These are phyloP conservation scores for Eupeodes latifasciatus DNA, from an alignment of 2,888 invertebrate species.

Conservation along the genomic window DNA sequence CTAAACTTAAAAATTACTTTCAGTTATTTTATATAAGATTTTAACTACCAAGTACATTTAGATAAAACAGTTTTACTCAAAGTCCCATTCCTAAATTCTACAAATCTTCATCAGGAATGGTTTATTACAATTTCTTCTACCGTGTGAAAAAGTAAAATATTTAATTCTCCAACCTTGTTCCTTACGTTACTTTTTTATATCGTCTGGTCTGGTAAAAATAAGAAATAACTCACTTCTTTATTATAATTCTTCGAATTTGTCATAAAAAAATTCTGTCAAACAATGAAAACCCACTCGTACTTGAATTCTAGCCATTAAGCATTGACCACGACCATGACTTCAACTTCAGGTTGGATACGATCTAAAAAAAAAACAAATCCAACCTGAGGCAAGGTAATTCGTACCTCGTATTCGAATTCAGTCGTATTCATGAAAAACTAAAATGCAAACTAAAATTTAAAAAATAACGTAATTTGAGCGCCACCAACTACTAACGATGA, in stretches of 20 bases:
- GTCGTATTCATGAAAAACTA: constrained; percentile 46
- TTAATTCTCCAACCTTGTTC: constrained; percentile 37
- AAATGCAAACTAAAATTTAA: constrained; percentile 36
- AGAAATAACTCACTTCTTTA: not conserved
- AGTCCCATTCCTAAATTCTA: not conserved
- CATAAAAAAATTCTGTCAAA: constrained; percentile 9
- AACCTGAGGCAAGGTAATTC: constrained; percentile 59
- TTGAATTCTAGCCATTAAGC: constrained; percentile 18
- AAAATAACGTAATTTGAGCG: constrained; percentile 59
- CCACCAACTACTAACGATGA: constrained; percentile 43
- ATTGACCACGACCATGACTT: constrained; percentile 54
- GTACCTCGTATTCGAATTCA: not conserved
- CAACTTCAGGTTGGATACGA: not conserved
- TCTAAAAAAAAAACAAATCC: constrained; percentile 6
- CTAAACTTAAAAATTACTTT: too few relatives aligned
- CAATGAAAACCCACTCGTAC: not conserved
- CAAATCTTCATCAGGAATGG: not conserved
- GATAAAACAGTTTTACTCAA: not conserved
- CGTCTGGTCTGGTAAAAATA: not conserved
- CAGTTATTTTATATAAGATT: too few relatives aligned
- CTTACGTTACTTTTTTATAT: not conserved
- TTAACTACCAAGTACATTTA: too few relatives aligned
- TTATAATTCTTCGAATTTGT: constrained; percentile 5
- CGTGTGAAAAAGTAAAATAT: constrained; percentile 58
- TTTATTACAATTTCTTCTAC: constrained; percentile 25